Base-by-base conservation (phyloP, 2,113 vertebrate genomes). In the Otocyon megalotis region DNA sequence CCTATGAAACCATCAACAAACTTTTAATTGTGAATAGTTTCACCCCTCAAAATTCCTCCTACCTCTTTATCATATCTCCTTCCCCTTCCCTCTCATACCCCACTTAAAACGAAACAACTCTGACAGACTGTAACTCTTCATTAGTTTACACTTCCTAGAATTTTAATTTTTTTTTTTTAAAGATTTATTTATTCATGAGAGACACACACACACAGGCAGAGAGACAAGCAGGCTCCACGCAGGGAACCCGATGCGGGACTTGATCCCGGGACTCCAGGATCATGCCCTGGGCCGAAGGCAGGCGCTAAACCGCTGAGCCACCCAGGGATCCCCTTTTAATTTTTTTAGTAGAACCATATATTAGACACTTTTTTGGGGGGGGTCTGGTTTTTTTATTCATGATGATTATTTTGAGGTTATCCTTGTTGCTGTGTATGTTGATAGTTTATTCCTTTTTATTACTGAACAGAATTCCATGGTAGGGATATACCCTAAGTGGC, bases 101-200 rank as follows among this genome's bases (percentile, higher is more conserved):
- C 1, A 32, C 12, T 74, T 67, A 9, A 32, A 10, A 16, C 10
- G 35, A 58, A 37, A 19, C 14, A 22, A 63, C 24, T 79, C 30
- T 50, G 30, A 74, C n/a, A 8, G 28, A 26, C 17, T 53, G 1
- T 90, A 80, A 81, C 15, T 65, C 17, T 20, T 24, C 20, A 83
- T 50, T 77, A 67, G 19, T n/a, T 93, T 71, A 6, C 4, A 83
- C 48, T 92, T 79, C 84, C 53, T 94, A 84, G 43, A 95, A 85
- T 76, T 79, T 81, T 79, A 13, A 8, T 43, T 71, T 69, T n/a
- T 43, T 92, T 48, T 43, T 71, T 69, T n/a, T 43, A n/a, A n/a
- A n/a, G n/a, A n/a, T n/a, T n/a, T n/a, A n/a, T n/a, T n/a, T n/a
- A n/a, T n/a, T n/a, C n/a, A n/a, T n/a, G n/a, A n/a, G n/a, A n/a